These are phyloP conservation scores for Macrosteles quadrilineatus DNA, from an alignment of 1,140 invertebrate species.

Conservation along the genomic window DNA sequence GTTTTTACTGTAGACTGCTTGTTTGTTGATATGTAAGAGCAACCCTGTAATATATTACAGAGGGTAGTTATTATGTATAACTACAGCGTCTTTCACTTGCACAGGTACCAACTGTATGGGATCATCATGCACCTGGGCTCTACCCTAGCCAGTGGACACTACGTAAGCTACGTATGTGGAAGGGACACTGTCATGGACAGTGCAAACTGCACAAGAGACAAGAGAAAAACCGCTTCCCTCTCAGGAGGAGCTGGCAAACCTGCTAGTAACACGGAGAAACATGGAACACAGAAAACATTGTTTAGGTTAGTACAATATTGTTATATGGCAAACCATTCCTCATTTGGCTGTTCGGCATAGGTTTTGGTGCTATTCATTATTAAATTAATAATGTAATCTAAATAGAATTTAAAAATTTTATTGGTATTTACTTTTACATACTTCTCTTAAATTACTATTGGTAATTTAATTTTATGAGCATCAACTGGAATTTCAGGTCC, in stretches of 20 bases:
- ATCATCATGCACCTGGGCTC: constrained; percentile 89
- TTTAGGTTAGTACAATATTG: constrained; percentile 9
- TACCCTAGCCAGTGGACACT: constrained; percentile 85
- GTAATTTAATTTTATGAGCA: too few species aligned
- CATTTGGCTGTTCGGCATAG: neutral
- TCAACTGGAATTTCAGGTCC: too few species aligned
- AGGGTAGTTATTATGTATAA: too few species aligned
- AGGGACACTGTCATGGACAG: constrained; percentile 61
- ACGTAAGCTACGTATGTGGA: constrained; percentile 82
- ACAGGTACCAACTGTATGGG: constrained; percentile 78
- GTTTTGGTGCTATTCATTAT: neutral
- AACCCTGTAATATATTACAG: too few species aligned
- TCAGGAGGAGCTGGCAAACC: constrained; percentile 32
- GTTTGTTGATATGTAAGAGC: too few species aligned
- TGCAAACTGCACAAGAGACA: constrained; percentile 52
- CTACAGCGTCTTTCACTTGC: too few species aligned
- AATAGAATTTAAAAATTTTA: neutral
- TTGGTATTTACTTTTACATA: neutral
- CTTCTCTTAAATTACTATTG: too few species aligned
- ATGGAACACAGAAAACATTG: constrained; percentile 9
- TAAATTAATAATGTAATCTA: neutral
- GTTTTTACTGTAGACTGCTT: too few species aligned
- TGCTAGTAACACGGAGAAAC: constrained; percentile 31
- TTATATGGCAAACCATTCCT: neutral
- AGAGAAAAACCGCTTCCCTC: constrained; percentile 41